Percentiles rank a stretch among this genome's conserved stretches.
Evolutionary conservation across 2,113 vertebrate species (phyloP).

Genomic region (Oophaga pumilio): DNA sequence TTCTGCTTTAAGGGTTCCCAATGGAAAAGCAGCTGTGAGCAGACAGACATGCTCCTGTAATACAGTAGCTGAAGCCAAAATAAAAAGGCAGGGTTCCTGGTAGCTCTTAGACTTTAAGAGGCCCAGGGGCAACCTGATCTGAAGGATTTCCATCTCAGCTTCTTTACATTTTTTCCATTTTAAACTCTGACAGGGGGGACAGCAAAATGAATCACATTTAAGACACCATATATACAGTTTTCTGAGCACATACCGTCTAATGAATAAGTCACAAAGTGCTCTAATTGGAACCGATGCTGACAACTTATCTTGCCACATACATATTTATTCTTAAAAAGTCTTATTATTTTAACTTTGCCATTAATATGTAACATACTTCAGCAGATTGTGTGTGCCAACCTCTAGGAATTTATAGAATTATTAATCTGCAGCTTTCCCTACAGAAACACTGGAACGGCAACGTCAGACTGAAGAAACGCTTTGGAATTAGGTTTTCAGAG

Average conservation of each 20-base stretch:
- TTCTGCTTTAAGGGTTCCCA: constrained; percentile 49
- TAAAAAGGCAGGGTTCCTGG: constrained; percentile 55
- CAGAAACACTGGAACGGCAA: neutral
- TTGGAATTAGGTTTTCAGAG: neutral
- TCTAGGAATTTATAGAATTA: neutral
- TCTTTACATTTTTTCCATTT: constrained; percentile 48
- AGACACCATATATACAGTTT: neutral
- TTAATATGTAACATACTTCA: neutral
- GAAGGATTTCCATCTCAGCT: constrained; percentile 51
- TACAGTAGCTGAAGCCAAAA: constrained; percentile 58
- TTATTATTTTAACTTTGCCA: neutral
- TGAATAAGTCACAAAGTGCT: constrained; percentile 4
- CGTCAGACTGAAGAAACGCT: neutral
- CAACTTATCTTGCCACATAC: neutral
- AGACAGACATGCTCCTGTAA: constrained; percentile 57
- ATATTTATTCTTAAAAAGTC: neutral
- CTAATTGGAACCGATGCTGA: neutral
- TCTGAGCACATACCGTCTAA: neutral
- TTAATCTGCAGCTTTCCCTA: neutral
- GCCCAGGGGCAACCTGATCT: constrained; percentile 56
- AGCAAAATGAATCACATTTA: constrained; percentile 32
- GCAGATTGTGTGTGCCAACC: neutral
- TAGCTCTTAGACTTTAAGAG: constrained; percentile 56
- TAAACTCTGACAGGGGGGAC: constrained; percentile 35
- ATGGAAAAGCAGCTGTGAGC: constrained; percentile 50